These are phyloP conservation scores for Metallyticus violacea DNA, from an alignment of 2,888 invertebrate genomes.

Conservation along the genomic window DNA sequence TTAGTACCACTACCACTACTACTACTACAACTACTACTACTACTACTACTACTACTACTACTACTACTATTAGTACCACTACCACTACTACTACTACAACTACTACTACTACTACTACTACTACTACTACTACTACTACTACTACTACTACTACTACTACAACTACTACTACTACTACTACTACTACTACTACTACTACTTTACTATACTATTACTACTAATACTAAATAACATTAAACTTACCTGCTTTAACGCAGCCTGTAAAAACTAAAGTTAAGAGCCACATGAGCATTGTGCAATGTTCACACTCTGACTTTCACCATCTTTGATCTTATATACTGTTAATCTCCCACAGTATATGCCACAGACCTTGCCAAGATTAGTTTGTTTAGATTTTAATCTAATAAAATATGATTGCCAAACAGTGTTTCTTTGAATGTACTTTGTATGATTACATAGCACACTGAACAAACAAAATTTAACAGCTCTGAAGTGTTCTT, in stretches of 20 bases:
- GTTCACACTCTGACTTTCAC: not conserved
- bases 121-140: too few relatives aligned
- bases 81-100: too few relatives aligned
- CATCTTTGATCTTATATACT: not conserved
- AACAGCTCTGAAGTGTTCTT: not conserved
- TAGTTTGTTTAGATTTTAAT: not conserved
- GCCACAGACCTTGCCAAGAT: not conserved
- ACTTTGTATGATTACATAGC: not conserved
- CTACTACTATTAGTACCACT: too few relatives aligned
- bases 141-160: too few relatives aligned
- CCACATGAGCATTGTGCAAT: not conserved
- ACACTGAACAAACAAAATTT: not conserved
- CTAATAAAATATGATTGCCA: not conserved
- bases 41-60: too few relatives aligned
- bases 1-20: too few relatives aligned
- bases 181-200: too few relatives aligned
- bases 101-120: too few relatives aligned
- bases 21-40: too few relatives aligned
- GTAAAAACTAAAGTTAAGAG: not conserved
- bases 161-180: too few relatives aligned
- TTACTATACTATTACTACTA: not conserved
- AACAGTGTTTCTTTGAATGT: not conserved
- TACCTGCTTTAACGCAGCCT: not conserved
- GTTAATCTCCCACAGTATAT: not conserved
- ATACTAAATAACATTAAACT: too few relatives aligned